phyloP scores from a whole-genome alignment of 2,797 vertebrate species.

The Gymnothorax javanicus region DNA sequence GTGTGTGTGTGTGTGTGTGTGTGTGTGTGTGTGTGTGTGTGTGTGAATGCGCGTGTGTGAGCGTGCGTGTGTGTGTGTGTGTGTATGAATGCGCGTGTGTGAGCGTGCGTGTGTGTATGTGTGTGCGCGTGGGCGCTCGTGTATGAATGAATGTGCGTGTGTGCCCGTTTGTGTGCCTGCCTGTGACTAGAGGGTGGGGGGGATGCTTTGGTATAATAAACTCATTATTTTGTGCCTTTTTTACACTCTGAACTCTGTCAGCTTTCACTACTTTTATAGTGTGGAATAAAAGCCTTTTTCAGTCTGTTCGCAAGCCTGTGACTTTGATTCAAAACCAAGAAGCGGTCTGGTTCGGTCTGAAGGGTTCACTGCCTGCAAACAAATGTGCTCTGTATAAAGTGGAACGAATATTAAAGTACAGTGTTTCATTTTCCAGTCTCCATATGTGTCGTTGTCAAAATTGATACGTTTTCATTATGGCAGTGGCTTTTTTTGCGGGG shows the following conservation, averaged over 20 bases:
- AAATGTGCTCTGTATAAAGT: background rate
- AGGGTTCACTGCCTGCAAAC: background rate
- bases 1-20: too few relatives aligned
- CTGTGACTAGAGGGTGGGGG: too few relatives aligned
- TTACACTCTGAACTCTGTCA: constrained; percentile 22
- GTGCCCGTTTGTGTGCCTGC: background rate
- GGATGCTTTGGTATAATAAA: background rate
- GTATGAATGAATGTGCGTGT: too few relatives aligned
- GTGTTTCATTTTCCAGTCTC: too few relatives aligned
- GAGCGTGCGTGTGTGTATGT: too few relatives aligned
- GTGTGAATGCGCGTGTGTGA: too few relatives aligned
- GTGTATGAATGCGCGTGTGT: too few relatives aligned
- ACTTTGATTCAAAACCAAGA: background rate
- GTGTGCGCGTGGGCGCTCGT: too few relatives aligned
- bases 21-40: background rate
- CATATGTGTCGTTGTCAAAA: too few relatives aligned
- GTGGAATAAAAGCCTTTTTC: constrained; percentile 14
- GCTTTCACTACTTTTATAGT: constrained; percentile 15
- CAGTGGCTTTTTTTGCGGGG: too few relatives aligned
- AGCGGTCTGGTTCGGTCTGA: background rate
- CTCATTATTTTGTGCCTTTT: constrained; percentile 21
- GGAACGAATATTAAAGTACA: background rate
- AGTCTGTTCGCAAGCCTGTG: background rate
- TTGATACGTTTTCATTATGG: too few relatives aligned
- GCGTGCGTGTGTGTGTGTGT: too few relatives aligned